phyloP scores from a whole-genome alignment of 2,797 vertebrate species.

The Peromyscus nudipes region DNA sequence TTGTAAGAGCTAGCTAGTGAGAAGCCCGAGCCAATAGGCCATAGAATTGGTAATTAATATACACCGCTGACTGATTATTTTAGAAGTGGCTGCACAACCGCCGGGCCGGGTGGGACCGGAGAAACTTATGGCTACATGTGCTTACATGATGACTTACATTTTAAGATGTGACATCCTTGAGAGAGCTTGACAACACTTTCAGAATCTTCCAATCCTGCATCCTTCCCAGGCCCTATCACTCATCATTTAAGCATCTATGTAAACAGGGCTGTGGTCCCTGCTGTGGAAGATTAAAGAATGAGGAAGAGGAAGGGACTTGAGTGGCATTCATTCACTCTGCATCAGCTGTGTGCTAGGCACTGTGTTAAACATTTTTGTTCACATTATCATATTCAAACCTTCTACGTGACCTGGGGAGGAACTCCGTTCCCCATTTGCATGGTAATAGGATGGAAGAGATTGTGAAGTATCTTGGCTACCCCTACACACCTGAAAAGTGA shows the following conservation, averaged over 20 bases:
- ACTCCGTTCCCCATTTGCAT: background rate
- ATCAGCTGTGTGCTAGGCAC: background rate
- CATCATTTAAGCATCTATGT: background rate
- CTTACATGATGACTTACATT: background rate
- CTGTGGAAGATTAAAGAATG: background rate
- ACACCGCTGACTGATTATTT: too few species aligned
- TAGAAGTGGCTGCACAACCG: too few species aligned
- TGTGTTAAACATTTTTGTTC: background rate
- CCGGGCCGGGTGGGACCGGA: too few species aligned
- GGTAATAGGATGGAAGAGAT: background rate
- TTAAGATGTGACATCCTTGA: slow-evolving; percentile 11
- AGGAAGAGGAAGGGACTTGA: background rate
- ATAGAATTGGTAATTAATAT: too few species aligned
- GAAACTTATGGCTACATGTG: background rate
- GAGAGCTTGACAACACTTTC: slow-evolving; percentile 2
- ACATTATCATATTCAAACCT: background rate
- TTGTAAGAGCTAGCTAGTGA: too few species aligned
- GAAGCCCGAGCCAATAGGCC: too few species aligned
- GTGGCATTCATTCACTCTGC: background rate
- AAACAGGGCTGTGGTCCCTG: background rate
- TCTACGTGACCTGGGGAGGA: background rate
- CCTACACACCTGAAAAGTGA: background rate
- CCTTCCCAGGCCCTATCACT: background rate
- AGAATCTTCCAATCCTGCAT: background rate
- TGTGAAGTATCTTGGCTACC: background rate